Base-by-base conservation (phyloP, 2,888 invertebrate genomes). In the Helleia helle region DNA sequence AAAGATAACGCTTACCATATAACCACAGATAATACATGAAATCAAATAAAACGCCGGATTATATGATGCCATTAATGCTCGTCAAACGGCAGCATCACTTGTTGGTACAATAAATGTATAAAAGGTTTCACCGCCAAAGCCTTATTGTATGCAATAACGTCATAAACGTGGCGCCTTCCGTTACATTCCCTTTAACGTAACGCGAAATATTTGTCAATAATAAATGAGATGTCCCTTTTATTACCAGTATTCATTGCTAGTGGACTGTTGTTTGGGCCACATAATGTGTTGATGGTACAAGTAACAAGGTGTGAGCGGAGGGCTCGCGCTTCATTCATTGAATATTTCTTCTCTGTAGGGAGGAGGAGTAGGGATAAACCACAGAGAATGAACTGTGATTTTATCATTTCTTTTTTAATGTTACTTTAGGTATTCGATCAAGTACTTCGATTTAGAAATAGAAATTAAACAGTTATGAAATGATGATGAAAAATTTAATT, bases 171-270 rank as follows among this genome's bases (percentile, higher is more conserved):
- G 81, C 81, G 81, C 81, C 81, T 83, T 77, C 80, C 74, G 79
- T 75, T 74, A 67, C 58, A 54, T 52, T 52, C 53, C 54, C 65
- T 65, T 68, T 47, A 60, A 64, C 61, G 60, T 53, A 59, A 61
- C 62, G 75, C 74, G 79, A 80, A 81, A 81, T 81, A 81, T 83
- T 81, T 83, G 79, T 81, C 76, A 83, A 81, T 80, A 83, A 80
- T 83, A 81, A 83, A 79, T 81, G 76, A 83, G 81, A 79, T 75
- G 77, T 83, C 67, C 74, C 60, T 74, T 81, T 80, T 81, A 81
- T 77, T 70, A 65, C 63, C 55, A 71, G 71, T 69, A 69, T 72
- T 71, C 66, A 69, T 65, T 53, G 65, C 51, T 59, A 54, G 57
- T 61, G 63, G 59, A 55, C 54, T 64, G 59, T 59, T 65, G 67